These are phyloP conservation scores for Orchesella cincta DNA, from an alignment of 1,140 invertebrate genomes.

Conservation along the genomic window DNA sequence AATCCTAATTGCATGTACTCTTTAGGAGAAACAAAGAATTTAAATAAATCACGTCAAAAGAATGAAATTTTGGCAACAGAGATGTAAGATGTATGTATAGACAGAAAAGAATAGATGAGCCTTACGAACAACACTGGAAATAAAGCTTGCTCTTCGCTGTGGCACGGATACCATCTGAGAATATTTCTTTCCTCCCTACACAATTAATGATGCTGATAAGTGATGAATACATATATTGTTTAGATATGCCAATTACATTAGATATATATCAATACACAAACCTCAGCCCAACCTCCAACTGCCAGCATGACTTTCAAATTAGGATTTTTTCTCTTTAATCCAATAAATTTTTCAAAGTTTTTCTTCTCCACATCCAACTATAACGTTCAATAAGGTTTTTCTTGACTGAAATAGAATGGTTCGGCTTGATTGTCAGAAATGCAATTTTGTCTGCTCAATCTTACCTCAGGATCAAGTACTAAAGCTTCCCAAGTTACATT, in stretches of 20 bases:
- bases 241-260: no score
- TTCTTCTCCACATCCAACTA: slow-evolving; percentile 24
- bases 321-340: slow-evolving; percentile 26
- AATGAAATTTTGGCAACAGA: background rate
- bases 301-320: slow-evolving; percentile 30
- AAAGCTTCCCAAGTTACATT: slow-evolving; percentile 75
- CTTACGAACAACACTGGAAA: slow-evolving; percentile 41
- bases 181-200: slow-evolving; percentile 33
- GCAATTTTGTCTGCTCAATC: background rate
- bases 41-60: background rate
- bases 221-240: no score
- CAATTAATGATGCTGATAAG: background rate
- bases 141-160: slow-evolving; percentile 27
- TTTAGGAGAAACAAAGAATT: slow-evolving; percentile 22
- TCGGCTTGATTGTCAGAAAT: no score
- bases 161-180: slow-evolving; percentile 35
- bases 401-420: background rate
- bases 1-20: slow-evolving; percentile 52
- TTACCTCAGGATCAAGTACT: slow-evolving; percentile 75
- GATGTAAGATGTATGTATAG: background rate
- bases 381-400: background rate
- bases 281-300: slow-evolving; percentile 32
- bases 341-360: slow-evolving; percentile 31
- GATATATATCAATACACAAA: no score
- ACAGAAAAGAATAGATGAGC: background rate